Conservation (phyloP, 2,888 invertebrate genomes). For the Eueremaeus valkanovi region DNA sequence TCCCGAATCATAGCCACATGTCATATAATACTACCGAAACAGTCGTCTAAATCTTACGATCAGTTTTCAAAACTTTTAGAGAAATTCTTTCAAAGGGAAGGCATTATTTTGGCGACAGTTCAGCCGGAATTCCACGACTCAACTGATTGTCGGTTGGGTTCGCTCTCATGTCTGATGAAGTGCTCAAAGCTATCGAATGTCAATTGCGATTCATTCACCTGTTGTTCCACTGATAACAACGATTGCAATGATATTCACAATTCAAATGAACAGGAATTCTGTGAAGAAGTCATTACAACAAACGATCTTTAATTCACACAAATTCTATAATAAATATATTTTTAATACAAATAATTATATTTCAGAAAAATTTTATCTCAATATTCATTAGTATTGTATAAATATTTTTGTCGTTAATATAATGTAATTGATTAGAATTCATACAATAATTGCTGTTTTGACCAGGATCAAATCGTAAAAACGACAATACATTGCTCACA, state of each 20-base stretch:
- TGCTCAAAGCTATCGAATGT: not conserved
- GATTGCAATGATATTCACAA: not conserved
- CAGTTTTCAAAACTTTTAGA: conserved; percentile 41
- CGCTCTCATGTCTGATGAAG: not conserved
- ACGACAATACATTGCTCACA: too few species aligned
- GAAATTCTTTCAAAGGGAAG: conserved; percentile 44
- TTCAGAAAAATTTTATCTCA: too few species aligned
- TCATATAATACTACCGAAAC: conserved; percentile 66
- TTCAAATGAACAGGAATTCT: not conserved
- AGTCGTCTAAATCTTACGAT: conserved; percentile 58
- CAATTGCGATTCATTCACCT: not conserved
- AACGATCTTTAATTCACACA: not conserved
- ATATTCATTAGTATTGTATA: too few species aligned
- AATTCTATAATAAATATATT: too few species aligned
- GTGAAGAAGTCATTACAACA: not conserved
- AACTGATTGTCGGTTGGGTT: not conserved
- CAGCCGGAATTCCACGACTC: conserved; percentile 70
- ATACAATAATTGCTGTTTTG: too few species aligned
- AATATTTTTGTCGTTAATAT: too few species aligned
- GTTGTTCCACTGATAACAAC: not conserved
- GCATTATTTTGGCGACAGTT: conserved; percentile 57
- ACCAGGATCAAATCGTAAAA: too few species aligned
- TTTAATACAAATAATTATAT: too few species aligned
- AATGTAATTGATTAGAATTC: too few species aligned
- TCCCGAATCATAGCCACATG: conserved; percentile 76